These are phyloP conservation scores for Trachythela sp. DNA, from an alignment of 64 coral and sea anemone species.

Conservation along the genomic window DNA sequence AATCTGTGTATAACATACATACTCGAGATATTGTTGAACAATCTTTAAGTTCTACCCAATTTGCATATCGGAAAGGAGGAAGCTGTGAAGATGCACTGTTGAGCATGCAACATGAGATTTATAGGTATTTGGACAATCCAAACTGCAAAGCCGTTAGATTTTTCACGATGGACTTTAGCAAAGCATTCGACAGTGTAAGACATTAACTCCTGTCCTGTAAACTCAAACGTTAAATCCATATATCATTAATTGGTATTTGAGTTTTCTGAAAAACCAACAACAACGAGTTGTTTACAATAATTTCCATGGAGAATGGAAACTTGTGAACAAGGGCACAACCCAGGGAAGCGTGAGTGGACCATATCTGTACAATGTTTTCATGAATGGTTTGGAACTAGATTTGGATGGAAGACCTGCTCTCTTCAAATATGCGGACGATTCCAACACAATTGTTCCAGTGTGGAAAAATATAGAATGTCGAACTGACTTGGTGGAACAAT, in stretches of 20 bases:
- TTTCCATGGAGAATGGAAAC: not conserved
- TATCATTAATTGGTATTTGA: too few relatives aligned
- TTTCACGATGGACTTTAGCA: not conserved
- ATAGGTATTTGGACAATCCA: not conserved
- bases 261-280: not conserved
- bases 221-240: not conserved
- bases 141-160: not conserved
- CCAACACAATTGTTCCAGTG: conserved; percentile 4
- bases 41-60: not conserved
- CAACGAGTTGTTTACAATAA: not conserved
- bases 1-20: conserved; percentile 16
- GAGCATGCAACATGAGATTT: conserved; percentile 9
- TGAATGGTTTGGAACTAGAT: not conserved
- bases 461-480: conserved; percentile 16
- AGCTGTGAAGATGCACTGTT: not conserved
- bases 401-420: not conserved
- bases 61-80: conserved; percentile 5
- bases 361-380: not conserved
- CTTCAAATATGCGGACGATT: not conserved
- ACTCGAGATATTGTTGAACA: conserved; percentile 12
- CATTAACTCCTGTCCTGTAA: conserved; percentile 5
- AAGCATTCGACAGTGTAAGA: conserved; percentile 10
- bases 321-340: not conserved
- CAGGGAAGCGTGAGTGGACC: not conserved
- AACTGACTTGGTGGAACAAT: conserved; percentile 7